Evolutionary conservation across 2,888 invertebrate species (phyloP).

Genomic region (Hirtodrosophila confusa): DNA sequence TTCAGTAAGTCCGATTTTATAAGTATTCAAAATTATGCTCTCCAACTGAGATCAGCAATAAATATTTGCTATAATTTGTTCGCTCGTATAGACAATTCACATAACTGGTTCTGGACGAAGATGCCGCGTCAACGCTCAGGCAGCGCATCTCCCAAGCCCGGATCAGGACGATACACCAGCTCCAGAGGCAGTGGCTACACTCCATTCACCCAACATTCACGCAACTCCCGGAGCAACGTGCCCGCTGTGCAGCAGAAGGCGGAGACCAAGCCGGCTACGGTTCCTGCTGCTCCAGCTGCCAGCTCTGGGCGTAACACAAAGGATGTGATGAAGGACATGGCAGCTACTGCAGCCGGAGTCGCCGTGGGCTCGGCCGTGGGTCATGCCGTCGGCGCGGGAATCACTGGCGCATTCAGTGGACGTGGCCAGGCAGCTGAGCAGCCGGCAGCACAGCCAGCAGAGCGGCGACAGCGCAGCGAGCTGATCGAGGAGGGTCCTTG

Average conservation of each 20-base stretch:
- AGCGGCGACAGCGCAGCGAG: constrained; percentile 28
- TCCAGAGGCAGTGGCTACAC: constrained; percentile 26
- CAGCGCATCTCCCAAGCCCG: constrained; percentile 17
- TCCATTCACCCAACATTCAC: constrained; percentile 10
- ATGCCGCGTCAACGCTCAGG: constrained; percentile 66
- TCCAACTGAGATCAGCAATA: constrained; percentile 15
- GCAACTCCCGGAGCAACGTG: constrained; percentile 19
- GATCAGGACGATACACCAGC: constrained; percentile 12
- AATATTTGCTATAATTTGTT: constrained; percentile 20
- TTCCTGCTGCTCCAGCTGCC: constrained; percentile 9
- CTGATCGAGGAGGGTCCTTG: constrained; percentile 64
- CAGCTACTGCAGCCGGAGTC: constrained; percentile 68
- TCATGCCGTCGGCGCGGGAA: constrained; percentile 68
- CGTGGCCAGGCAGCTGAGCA: constrained; percentile 7
- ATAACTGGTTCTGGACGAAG: constrained; percentile 2
- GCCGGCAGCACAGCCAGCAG: constrained; percentile 9
- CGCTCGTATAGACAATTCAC: constrained; percentile 3
- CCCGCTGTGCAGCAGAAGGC: constrained; percentile 48
- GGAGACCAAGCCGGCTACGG: constrained; percentile 42
- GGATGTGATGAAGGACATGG: constrained; percentile 67
- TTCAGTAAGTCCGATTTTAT: neutral
- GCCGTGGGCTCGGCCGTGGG: constrained; percentile 71
- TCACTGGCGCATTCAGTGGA: constrained; percentile 61
- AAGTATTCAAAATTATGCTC: constrained; percentile 43
- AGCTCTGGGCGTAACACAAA: constrained; percentile 49